Conservation (phyloP, 2,113 vertebrate genomes). For the Glaucidium brasilianum region DNA sequence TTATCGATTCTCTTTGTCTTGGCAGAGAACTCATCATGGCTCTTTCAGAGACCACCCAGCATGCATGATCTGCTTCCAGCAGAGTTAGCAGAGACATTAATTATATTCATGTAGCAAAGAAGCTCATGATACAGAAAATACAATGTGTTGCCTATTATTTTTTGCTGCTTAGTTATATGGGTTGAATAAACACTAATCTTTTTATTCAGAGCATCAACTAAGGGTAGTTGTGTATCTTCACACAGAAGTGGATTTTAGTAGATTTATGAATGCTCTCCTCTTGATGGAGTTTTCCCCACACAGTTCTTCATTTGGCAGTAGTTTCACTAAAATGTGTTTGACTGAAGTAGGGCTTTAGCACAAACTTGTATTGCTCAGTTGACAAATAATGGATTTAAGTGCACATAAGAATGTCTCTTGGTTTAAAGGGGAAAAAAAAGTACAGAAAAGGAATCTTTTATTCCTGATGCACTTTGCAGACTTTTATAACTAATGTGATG, state of each 20-base stretch:
- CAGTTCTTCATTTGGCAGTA: not conserved
- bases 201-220: not conserved
- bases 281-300: not conserved
- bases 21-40: not conserved
- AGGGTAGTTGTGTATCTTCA: not conserved
- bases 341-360: not conserved
- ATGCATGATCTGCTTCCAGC: not conserved
- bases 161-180: not conserved
- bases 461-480: not conserved
- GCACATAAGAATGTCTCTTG: not conserved
- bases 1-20: conserved; percentile 2
- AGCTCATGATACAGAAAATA: not conserved
- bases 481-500: not conserved
- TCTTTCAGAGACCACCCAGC: not conserved
- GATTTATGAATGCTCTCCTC: not conserved
- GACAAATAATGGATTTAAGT: not conserved
- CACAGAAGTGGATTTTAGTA: not conserved
- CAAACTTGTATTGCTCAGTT: not conserved
- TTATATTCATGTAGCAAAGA: not conserved
- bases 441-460: not conserved
- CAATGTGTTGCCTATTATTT: not conserved
- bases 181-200: not conserved
- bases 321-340: not conserved
- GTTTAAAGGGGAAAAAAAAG: not conserved
- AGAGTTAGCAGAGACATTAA: not conserved